A percentile compares a stretch with the other conserved stretches of the same genome.
These are phyloP conservation scores for Acrocera orbiculus DNA, from an alignment of 2,888 invertebrate genomes.

Conservation along the genomic window DNA sequence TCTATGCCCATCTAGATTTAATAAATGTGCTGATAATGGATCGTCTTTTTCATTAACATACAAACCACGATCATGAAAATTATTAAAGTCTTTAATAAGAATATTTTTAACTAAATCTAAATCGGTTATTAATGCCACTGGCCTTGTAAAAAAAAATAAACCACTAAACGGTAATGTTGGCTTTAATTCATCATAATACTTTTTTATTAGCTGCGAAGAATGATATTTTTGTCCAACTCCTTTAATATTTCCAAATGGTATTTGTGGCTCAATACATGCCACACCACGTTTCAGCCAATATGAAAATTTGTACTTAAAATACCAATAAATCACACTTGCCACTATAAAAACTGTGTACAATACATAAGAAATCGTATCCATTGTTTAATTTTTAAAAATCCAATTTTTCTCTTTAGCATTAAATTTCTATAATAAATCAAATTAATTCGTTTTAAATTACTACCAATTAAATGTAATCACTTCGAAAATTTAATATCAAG, in stretches of 20 bases:
- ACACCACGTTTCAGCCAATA: constrained; percentile 18
- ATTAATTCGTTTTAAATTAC: too few species aligned
- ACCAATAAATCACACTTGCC: constrained; percentile 3
- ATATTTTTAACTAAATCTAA: constrained; percentile 17
- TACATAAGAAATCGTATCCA: not conserved
- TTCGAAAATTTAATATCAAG: too few species aligned
- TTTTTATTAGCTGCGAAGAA: constrained; percentile 16
- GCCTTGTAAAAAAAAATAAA: constrained; percentile 9
- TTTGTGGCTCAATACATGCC: constrained; percentile 21
- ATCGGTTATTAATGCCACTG: constrained; percentile 14
- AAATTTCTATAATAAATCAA: too few species aligned
- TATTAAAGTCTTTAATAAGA: constrained; percentile 22
- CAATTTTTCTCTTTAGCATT: too few species aligned
- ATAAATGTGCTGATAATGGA: constrained; percentile 24
- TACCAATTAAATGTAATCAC: too few species aligned
- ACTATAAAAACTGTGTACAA: not conserved
- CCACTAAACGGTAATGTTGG: constrained; percentile 21
- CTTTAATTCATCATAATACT: constrained; percentile 19
- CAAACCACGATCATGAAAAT: constrained; percentile 27
- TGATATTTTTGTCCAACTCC: constrained; percentile 14
- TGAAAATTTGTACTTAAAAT: constrained; percentile 5
- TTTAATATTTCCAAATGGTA: constrained; percentile 17
- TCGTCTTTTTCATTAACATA: constrained; percentile 23
- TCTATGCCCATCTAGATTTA: constrained; percentile 22
- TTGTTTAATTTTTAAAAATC: not conserved